Conservation (phyloP, 2,888 invertebrate species). For the Stramonita haemastoma region DNA sequence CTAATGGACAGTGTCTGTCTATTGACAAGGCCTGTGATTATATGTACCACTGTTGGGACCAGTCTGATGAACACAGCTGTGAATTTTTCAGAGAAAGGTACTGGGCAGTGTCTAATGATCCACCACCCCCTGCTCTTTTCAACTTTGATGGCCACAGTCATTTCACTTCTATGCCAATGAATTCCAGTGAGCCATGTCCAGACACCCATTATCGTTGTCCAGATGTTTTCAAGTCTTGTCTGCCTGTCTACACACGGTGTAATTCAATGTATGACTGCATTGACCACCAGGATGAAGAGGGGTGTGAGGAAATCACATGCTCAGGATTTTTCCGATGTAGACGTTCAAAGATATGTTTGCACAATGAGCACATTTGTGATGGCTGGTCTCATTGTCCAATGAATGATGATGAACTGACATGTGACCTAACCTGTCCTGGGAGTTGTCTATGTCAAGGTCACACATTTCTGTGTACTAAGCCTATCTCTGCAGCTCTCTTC, state of each 20-base stretch:
- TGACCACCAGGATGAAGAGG: slow-evolving; percentile 1
- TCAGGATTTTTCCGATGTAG: slow-evolving; percentile 20
- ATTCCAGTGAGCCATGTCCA: not conserved
- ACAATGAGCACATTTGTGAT: slow-evolving; percentile 27
- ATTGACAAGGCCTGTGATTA: not conserved
- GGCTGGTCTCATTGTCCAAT: slow-evolving; percentile 25
- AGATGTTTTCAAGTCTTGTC: not conserved
- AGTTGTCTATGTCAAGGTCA: slow-evolving; percentile 25
- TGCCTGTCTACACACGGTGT: slow-evolving; percentile 24
- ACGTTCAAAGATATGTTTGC: not conserved
- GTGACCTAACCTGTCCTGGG: slow-evolving; percentile 17
- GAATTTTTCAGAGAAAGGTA: not conserved
- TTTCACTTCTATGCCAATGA: not conserved
- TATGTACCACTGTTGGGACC: not conserved
- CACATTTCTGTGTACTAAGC: slow-evolving; percentile 1
- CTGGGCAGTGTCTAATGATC: not conserved
- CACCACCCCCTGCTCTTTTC: not conserved
- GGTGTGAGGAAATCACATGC: slow-evolving; percentile 24
- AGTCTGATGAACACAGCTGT: not conserved
- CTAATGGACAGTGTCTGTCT: slow-evolving; percentile 14
- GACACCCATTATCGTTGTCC: slow-evolving; percentile 22
- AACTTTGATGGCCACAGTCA: not conserved
- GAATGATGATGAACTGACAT: slow-evolving; percentile 11
- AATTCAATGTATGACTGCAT: slow-evolving; percentile 20
- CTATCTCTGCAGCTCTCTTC: not conserved